Conservation (phyloP, 2,797 vertebrate genomes). For the Centroberyx gerrardi region DNA sequence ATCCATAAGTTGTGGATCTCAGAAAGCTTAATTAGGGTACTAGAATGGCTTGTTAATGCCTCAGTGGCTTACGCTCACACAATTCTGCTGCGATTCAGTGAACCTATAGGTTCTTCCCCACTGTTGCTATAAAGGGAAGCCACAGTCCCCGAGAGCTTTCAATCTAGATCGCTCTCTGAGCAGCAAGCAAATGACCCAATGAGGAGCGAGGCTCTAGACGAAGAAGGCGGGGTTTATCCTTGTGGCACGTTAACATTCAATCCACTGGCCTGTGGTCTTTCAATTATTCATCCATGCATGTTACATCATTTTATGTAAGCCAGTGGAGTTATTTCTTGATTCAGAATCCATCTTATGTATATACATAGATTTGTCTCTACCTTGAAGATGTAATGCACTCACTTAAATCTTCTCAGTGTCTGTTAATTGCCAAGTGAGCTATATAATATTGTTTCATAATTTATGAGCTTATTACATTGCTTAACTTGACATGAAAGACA, state of each 20-base stretch:
- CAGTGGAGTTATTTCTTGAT: constrained; percentile 59
- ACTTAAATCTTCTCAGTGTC: constrained; percentile 34
- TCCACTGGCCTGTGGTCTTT: constrained; percentile 79
- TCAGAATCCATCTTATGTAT: constrained; percentile 57
- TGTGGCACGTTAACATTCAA: constrained; percentile 78
- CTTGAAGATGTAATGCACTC: constrained; percentile 49
- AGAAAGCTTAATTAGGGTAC: constrained; percentile 71
- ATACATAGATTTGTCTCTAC: constrained; percentile 54
- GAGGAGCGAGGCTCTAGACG: constrained; percentile 38
- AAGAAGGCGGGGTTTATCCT: constrained; percentile 55
- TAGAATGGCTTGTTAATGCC: constrained; percentile 62
- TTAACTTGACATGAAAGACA: constrained; percentile 56
- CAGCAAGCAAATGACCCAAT: constrained; percentile 50
- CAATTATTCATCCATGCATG: constrained; percentile 82
- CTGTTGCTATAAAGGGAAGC: constrained; percentile 74
- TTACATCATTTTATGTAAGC: constrained; percentile 77
- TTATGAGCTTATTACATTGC: constrained; percentile 68
- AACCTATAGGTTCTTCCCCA: constrained; percentile 63
- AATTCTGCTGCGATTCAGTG: constrained; percentile 70
- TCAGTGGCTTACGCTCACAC: constrained; percentile 67
- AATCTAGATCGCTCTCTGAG: constrained; percentile 67
- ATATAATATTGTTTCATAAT: constrained; percentile 59
- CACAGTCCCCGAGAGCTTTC: constrained; percentile 66
- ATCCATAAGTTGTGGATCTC: constrained; percentile 55
- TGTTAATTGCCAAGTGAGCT: constrained; percentile 65